Percentiles rank a stretch among this genome's conserved stretches.
Evolutionary conservation across 2,797 vertebrate genomes (phyloP).

Genomic region (Sebastolobus altivelis): DNA sequence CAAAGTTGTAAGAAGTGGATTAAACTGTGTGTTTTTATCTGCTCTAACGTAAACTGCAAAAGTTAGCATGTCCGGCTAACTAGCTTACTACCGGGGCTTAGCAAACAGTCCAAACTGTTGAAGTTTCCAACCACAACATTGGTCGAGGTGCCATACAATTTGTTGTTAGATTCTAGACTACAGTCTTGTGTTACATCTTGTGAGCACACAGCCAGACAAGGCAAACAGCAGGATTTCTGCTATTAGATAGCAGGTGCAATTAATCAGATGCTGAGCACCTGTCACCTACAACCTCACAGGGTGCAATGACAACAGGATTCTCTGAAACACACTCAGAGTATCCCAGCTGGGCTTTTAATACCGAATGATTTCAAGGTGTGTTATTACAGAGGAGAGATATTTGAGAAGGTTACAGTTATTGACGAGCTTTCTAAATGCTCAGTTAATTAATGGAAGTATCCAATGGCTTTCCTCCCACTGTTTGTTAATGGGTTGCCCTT

Average conservation of each 20-base stretch:
- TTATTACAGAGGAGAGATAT: slow-evolving; percentile 3
- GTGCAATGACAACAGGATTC: slow-evolving; percentile 21
- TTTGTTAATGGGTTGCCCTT: slow-evolving; percentile 1
- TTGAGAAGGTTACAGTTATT: slow-evolving; percentile 30
- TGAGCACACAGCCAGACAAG: background rate
- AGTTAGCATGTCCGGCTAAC: background rate
- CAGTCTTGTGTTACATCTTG: background rate
- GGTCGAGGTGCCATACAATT: background rate
- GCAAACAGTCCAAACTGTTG: too few relatives aligned
- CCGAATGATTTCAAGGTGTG: background rate
- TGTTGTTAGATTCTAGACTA: background rate
- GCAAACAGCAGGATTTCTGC: background rate
- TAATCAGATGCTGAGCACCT: background rate
- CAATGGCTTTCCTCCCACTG: background rate
- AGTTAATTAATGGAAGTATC: slow-evolving; percentile 12
- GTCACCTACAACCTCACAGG: background rate
- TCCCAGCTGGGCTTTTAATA: slow-evolving; percentile 6
- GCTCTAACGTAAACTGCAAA: background rate
- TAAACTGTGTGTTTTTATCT: too few relatives aligned
- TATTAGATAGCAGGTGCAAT: background rate
- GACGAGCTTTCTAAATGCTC: slow-evolving; percentile 17
- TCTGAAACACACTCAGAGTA: slow-evolving; percentile 3
- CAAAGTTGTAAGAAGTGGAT: background rate
- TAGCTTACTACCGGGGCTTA: background rate
- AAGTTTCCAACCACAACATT: background rate